Conservation (phyloP, 2,113 vertebrate species). For the Pluvialis apricaria region DNA sequence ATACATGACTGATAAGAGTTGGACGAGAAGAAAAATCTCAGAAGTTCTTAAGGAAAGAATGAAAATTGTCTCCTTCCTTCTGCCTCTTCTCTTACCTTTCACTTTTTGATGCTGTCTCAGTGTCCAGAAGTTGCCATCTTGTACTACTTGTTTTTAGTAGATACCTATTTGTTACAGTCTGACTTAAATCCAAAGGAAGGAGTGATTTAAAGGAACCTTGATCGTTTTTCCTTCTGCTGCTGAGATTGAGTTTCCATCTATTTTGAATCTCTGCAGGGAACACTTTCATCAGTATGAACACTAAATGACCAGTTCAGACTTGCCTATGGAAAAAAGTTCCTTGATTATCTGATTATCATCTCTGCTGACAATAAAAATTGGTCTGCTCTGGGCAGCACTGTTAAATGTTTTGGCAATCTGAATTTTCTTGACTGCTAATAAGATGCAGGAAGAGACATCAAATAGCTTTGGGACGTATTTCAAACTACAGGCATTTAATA, state of each 20-base stretch:
- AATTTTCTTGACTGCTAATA: conserved; percentile 26
- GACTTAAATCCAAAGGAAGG: neutral
- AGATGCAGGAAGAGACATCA: neutral
- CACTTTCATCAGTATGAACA: neutral
- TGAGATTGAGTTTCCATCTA: neutral
- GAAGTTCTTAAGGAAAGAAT: neutral
- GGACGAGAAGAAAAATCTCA: neutral
- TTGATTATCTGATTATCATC: neutral
- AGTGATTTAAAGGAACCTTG: neutral
- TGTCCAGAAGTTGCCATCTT: neutral
- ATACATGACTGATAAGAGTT: neutral
- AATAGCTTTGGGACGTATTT: conserved; percentile 18
- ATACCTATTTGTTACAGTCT: neutral
- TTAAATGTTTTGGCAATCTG: neutral
- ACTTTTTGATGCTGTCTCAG: neutral
- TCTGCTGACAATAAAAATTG: neutral
- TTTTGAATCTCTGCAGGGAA: neutral
- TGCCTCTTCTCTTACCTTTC: neutral
- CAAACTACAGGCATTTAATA: neutral
- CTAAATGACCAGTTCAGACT: conserved; percentile 6
- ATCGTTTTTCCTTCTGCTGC: neutral
- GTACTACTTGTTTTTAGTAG: neutral
- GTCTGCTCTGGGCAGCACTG: neutral
- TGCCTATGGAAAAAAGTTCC: neutral
- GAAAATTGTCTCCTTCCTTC: neutral